Evolutionary conservation across 1,140 invertebrate species (phyloP), one percentile per base, ranked within the genome.

Genomic region (Calosoma granatense): DNA sequence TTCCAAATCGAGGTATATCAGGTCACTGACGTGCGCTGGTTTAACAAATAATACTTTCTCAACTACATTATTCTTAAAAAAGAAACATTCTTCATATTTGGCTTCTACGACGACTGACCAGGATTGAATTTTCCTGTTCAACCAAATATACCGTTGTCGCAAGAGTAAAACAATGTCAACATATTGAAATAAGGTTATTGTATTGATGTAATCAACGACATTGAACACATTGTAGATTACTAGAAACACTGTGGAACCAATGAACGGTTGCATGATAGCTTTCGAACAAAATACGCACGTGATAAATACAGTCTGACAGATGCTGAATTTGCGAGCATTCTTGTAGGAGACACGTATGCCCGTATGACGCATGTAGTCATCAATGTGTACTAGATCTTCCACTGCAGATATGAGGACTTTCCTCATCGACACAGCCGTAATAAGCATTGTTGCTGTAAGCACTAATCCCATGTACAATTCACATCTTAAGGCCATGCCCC

Each of bases 171-270:
- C 9, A 11, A 47, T 4, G 17, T 47, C 41, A 17, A 47, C 15
- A 17, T 47, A 47, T 47, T 47, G 41, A 47, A 47, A 47, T 17
- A 47, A 47, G 9, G 41, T 47, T 47, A 47, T 47, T 4, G 41
- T 47, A 17, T 47, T 47, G 9, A 47, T 47, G 17, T 47, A 47
- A 47, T 47, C 41, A 3, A 47, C 41, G 15, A 47, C 17, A 47
- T 47, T 47, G 41, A 47, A 47, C 17, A 47, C 15, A 17, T 47
- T 47, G 15, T 47, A 47, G 6, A 47, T 47, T 17, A 17, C 3
- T 47, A 47, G 3, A 9, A 47, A 47, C 9, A 17, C 41, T 11
- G 41, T 17, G 4, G 4, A 9, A 12, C 9, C 9, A 17, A 12
- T 17, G 17, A 47, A 47, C 15, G 41, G 41, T 17, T 47, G 41